A percentile compares a stretch with the other conserved stretches of the same genome.
Conservation (phyloP, 2,888 invertebrate genomes). For the Phytoseiulus persimilis region DNA sequence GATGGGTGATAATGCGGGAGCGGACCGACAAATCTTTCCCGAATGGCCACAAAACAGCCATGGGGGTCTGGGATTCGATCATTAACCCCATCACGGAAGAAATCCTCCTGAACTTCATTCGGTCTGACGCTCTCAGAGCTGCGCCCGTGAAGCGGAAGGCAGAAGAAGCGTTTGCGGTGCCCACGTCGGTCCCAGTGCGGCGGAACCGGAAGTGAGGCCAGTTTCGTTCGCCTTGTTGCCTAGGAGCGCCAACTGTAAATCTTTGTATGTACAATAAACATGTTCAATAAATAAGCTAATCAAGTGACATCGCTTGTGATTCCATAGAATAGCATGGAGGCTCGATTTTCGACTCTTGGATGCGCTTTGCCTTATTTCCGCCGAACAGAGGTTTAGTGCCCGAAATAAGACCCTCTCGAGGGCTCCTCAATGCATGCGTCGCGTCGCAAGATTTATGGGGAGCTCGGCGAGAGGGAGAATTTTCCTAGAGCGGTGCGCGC, state of each 20-base stretch:
- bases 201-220: too few species aligned
- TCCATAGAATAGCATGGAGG: background rate
- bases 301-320: background rate
- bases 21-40: conserved; percentile 93
- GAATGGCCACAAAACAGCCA: conserved; percentile 76
- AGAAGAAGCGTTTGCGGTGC: background rate
- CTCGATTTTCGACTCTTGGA: too few species aligned
- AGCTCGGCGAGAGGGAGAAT: background rate
- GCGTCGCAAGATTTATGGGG: background rate
- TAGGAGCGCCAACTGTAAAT: background rate
- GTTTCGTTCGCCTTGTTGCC: too few species aligned
- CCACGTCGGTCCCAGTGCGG: background rate
- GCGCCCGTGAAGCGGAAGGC: background rate
- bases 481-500: background rate
- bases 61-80: conserved; percentile 53
- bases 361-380: background rate
- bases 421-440: background rate
- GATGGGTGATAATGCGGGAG: conserved; percentile 90
- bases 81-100: background rate
- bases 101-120: background rate
- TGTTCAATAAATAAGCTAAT: background rate
- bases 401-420: background rate
- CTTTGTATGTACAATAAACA: background rate
- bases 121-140: too few species aligned
- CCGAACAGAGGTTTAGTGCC: background rate